Evolutionary conservation across 2,113 vertebrate species (phyloP).

Genomic region (Mobula birostris): DNA sequence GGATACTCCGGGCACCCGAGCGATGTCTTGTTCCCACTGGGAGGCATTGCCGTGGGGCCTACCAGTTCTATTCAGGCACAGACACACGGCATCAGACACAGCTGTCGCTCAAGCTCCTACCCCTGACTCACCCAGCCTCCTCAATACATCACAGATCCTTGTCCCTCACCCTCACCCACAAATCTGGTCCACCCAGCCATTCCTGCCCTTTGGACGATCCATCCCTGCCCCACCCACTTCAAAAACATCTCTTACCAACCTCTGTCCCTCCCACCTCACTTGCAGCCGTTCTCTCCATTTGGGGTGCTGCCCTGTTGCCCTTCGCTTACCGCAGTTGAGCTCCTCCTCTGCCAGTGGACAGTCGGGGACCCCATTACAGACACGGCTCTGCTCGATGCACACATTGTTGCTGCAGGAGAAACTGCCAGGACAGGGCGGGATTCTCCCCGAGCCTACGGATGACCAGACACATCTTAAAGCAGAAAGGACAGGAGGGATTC

Average conservation of each 20-base stretch:
- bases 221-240: too few relatives aligned
- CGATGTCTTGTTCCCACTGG: constrained; percentile 46
- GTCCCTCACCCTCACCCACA: too few relatives aligned
- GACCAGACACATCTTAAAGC: neutral
- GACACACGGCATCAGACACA: neutral
- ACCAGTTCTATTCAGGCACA: neutral
- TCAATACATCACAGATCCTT: too few relatives aligned
- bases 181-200: too few relatives aligned
- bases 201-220: too few relatives aligned
- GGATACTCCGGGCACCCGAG: constrained; percentile 63
- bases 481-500: constrained; percentile 54
- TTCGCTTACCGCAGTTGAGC: constrained; percentile 56
- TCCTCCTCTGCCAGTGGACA: constrained; percentile 70
- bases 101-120: too few relatives aligned
- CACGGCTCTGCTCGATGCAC: constrained; percentile 59
- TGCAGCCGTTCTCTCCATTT: too few relatives aligned
- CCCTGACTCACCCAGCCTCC: too few relatives aligned
- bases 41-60: constrained; percentile 28
- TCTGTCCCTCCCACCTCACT: too few relatives aligned
- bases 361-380: constrained; percentile 61
- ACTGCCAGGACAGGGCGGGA: constrained; percentile 61
- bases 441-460: constrained; percentile 55
- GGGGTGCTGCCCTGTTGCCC: too few relatives aligned
- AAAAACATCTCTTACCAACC: too few relatives aligned
- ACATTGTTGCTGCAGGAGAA: constrained; percentile 61